Evolutionary conservation across 2,113 vertebrate species (phyloP).

Genomic region (Noctilio leporinus): DNA sequence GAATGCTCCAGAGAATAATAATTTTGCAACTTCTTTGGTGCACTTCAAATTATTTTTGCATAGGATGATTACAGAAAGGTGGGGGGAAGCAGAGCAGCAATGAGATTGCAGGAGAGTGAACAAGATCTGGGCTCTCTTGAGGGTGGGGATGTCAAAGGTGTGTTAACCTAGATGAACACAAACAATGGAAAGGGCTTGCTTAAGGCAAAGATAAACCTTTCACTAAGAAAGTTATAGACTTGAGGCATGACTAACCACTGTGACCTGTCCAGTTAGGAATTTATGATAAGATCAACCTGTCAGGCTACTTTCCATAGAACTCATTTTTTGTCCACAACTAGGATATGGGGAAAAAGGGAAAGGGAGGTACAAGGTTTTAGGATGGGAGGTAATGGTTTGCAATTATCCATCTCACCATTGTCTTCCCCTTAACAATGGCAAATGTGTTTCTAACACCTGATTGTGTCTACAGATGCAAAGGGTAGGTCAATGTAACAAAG

Average conservation of each 20-base stretch:
- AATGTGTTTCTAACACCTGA: neutral
- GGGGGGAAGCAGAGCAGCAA: neutral
- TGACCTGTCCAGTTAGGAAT: neutral
- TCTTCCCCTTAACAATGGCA: neutral
- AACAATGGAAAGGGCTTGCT: neutral
- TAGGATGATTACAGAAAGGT: neutral
- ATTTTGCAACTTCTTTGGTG: neutral
- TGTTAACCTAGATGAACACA: neutral
- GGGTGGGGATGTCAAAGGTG: neutral
- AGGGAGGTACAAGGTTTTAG: neutral
- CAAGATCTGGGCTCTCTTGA: neutral
- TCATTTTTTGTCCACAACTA: neutral
- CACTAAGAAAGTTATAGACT: neutral
- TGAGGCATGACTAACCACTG: neutral
- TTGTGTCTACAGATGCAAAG: neutral
- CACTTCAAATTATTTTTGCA: neutral
- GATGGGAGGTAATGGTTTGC: neutral
- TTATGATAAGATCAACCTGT: neutral
- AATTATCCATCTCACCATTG: neutral
- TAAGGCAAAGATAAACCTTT: neutral
- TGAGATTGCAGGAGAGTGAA: neutral
- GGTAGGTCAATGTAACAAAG: neutral
- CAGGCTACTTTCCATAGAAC: neutral
- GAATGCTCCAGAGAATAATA: neutral
- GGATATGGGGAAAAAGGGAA: neutral